Evolutionary conservation across 2,113 vertebrate species (phyloP).

Genomic region (Halichoeres trimaculatus): DNA sequence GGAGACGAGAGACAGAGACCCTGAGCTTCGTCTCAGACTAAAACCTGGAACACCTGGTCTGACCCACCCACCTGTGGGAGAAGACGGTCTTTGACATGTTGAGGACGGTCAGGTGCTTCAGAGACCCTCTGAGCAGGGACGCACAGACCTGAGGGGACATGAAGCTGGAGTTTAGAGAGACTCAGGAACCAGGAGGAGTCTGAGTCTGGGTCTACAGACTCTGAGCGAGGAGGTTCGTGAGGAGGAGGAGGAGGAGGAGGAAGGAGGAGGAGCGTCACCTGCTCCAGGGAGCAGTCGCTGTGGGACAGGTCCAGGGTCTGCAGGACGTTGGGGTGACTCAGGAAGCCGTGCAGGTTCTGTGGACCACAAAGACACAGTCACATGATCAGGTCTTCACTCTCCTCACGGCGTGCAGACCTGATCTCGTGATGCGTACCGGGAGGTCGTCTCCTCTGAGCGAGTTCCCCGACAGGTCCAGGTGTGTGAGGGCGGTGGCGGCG

Average conservation of each 20-base stretch:
- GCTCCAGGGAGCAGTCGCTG: conserved; percentile 92
- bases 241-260: too few relatives aligned
- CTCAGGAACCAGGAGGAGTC: too few relatives aligned
- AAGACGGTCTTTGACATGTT: conserved; percentile 92
- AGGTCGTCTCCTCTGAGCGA: conserved; percentile 92
- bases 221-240: too few relatives aligned
- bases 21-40: too few relatives aligned
- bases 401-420: too few relatives aligned
- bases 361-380: not conserved
- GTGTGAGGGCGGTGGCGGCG: conserved; percentile 83
- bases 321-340: conserved; percentile 91
- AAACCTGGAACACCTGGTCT: too few relatives aligned
- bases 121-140: conserved; percentile 90
- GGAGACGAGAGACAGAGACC: not conserved
- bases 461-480: conserved; percentile 95
- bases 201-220: too few relatives aligned
- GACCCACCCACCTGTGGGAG: conserved; percentile 92
- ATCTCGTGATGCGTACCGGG: conserved; percentile 75
- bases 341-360: conserved; percentile 93
- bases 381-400: too few relatives aligned
- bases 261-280: conserved; percentile 85
- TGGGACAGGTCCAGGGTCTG: conserved; percentile 92
- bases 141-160: conserved; percentile 87
- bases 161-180: too few relatives aligned
- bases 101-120: conserved; percentile 91